A percentile compares a stretch with the other conserved stretches of the same genome.
phyloP scores from a whole-genome alignment of 2,888 invertebrate species.

The Timema cristinae region DNA sequence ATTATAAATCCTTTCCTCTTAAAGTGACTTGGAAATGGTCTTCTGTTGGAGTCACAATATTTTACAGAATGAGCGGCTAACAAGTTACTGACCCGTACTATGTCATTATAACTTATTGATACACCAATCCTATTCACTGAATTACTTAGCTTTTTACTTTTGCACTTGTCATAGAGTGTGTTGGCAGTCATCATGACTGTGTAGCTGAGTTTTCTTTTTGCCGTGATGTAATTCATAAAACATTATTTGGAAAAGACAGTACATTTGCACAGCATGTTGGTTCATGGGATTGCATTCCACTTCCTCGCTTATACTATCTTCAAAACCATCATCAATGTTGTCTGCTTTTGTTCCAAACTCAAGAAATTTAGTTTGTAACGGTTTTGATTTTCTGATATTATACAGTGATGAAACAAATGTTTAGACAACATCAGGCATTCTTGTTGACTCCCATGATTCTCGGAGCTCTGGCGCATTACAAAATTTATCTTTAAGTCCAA shows the following conservation, averaged over 20 bases:
- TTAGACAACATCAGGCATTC: neutral
- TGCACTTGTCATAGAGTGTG: neutral
- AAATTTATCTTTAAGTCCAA: neutral
- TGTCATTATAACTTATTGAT: constrained; percentile 4
- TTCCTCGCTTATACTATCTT: neutral
- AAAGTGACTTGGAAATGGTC: constrained; percentile 5
- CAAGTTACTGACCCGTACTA: neutral
- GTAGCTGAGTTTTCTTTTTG: neutral
- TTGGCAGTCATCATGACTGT: neutral
- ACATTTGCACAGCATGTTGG: neutral
- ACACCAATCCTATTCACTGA: constrained; percentile 6
- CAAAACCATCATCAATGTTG: neutral
- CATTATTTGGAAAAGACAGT: neutral
- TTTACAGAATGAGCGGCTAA: neutral
- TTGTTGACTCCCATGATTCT: constrained; percentile 7
- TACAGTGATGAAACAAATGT: neutral
- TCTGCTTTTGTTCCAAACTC: constrained; percentile 1
- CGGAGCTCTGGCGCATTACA: constrained; percentile 3
- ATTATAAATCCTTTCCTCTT: neutral
- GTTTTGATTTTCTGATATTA: neutral
- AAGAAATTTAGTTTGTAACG: neutral
- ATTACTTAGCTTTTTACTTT: neutral
- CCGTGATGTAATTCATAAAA: neutral
- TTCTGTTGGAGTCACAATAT: neutral
- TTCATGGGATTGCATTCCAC: neutral